Conservation (phyloP, 1,140 invertebrate species). For the Drosophila littoralis region DNA sequence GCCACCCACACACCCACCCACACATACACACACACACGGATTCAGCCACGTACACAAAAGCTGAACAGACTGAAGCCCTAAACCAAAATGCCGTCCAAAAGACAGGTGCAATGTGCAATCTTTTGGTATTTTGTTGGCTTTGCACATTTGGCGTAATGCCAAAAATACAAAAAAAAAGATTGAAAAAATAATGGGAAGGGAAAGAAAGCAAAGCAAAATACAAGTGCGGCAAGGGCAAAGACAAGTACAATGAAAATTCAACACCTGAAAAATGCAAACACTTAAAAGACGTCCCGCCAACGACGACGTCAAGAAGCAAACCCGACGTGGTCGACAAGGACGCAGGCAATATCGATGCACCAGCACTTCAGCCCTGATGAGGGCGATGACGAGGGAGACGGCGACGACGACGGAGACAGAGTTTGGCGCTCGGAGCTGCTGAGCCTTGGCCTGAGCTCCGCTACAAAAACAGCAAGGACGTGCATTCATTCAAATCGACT, state of each 20-base stretch:
- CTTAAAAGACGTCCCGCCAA: slow-evolving; percentile 64
- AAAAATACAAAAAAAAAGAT: slow-evolving; percentile 59
- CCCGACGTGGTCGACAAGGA: slow-evolving; percentile 33
- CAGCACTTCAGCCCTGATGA: slow-evolving; percentile 40
- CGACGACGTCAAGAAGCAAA: slow-evolving; percentile 43
- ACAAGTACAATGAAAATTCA: slow-evolving; percentile 81
- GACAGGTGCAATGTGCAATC: slow-evolving; percentile 81
- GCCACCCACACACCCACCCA: slow-evolving; percentile 16
- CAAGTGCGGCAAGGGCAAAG: slow-evolving; percentile 58
- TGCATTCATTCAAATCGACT: slow-evolving; percentile 78
- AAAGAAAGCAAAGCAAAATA: slow-evolving; percentile 50
- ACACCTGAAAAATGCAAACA: slow-evolving; percentile 79
- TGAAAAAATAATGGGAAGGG: slow-evolving; percentile 5
- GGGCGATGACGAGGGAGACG: slow-evolving; percentile 21
- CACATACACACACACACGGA: slow-evolving; percentile 7
- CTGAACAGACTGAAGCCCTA: slow-evolving; percentile 48
- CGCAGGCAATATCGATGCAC: slow-evolving; percentile 44
- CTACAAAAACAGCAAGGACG: slow-evolving; percentile 44
- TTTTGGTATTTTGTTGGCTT: slow-evolving; percentile 83
- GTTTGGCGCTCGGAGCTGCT: background rate
- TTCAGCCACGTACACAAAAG: slow-evolving; percentile 39
- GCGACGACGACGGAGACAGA: background rate
- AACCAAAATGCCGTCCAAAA: slow-evolving; percentile 69
- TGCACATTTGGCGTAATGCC: slow-evolving; percentile 81
- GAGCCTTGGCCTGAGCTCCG: slow-evolving; percentile 24